Evolutionary conservation across 2,888 invertebrate genomes (phyloP).

Genomic region (Leucophenga montana): DNA sequence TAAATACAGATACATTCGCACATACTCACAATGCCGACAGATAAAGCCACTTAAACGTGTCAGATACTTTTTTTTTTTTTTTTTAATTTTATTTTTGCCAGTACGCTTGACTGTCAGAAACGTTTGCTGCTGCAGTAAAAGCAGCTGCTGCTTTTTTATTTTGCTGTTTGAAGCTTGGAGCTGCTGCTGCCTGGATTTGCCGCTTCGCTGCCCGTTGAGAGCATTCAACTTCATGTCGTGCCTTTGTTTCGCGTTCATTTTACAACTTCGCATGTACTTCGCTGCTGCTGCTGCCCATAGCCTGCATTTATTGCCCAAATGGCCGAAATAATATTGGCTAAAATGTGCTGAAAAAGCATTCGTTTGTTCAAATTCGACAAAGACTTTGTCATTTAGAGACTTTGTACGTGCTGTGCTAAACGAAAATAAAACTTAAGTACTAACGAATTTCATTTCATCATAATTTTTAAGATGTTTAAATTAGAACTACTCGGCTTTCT

Average conservation of each 20-base stretch:
- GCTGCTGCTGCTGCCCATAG: not conserved
- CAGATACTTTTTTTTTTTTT: constrained; percentile 5
- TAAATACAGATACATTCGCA: constrained; percentile 5
- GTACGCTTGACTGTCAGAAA: constrained; percentile 7
- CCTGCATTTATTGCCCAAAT: constrained; percentile 22
- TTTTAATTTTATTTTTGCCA: not conserved
- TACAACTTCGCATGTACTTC: not conserved
- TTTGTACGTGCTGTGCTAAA: not conserved
- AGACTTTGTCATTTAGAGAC: not conserved
- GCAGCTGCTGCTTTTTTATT: constrained; percentile 36
- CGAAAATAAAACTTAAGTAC: too few species aligned
- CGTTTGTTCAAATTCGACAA: not conserved
- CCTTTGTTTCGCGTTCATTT: constrained; percentile 1
- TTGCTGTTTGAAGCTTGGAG: constrained; percentile 22
- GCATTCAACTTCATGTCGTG: constrained; percentile 28
- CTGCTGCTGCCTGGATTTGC: constrained; percentile 58
- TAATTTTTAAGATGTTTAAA: not conserved
- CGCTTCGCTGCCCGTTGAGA: constrained; percentile 44
- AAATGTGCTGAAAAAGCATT: constrained; percentile 23
- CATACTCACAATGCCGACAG: constrained; percentile 13
- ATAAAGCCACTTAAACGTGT: constrained; percentile 23
- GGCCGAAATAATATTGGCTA: constrained; percentile 42
- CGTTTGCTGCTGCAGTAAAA: constrained; percentile 22
- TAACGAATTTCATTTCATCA: not conserved
- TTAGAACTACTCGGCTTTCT: constrained; percentile 27